phyloP scores from a whole-genome alignment of 1,140 invertebrate species.

The Octopus bimaculoides region DNA sequence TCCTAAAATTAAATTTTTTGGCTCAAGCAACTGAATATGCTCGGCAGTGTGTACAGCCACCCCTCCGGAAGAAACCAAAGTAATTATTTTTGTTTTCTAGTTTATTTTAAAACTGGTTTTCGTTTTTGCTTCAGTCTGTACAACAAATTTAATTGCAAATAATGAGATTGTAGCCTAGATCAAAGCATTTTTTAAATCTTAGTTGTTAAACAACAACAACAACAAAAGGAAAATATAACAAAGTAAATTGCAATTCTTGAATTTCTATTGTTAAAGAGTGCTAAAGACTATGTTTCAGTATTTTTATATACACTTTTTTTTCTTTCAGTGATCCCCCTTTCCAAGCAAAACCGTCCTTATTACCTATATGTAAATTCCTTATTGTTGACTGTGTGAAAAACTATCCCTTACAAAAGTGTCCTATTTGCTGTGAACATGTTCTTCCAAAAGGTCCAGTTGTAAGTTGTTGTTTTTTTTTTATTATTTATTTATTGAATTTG shows the following conservation, averaged over 20 bases:
- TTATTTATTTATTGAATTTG: neutral
- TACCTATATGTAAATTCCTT: constrained; percentile 65
- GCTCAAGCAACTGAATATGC: constrained; percentile 70
- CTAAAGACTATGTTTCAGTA: neutral
- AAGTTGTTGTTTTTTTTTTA: constrained; percentile 16
- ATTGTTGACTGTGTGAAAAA: constrained; percentile 62
- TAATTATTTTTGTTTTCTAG: constrained; percentile 27
- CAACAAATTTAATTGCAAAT: too few species aligned
- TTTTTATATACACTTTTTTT: neutral
- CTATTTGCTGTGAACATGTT: constrained; percentile 65
- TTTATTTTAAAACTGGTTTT: neutral
- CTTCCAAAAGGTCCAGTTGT: constrained; percentile 65
- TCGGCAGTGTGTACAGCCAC: constrained; percentile 70
- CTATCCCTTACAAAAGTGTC: constrained; percentile 66
- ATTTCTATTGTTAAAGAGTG: too few species aligned
- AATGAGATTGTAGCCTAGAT: too few species aligned
- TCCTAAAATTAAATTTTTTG: constrained; percentile 65
- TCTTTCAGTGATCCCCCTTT: constrained; percentile 60
- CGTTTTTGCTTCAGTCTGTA: neutral
- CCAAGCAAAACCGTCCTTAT: constrained; percentile 65
- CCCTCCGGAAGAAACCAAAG: constrained; percentile 62
- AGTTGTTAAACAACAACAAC: too few species aligned
- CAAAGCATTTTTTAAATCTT: too few species aligned
- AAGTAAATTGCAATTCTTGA: too few species aligned
- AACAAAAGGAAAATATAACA: too few species aligned